A percentile compares a stretch with the other conserved stretches of the same genome.
These are phyloP conservation scores for Diplazon laetatorius DNA, from an alignment of 2,888 invertebrate genomes.

Conservation along the genomic window DNA sequence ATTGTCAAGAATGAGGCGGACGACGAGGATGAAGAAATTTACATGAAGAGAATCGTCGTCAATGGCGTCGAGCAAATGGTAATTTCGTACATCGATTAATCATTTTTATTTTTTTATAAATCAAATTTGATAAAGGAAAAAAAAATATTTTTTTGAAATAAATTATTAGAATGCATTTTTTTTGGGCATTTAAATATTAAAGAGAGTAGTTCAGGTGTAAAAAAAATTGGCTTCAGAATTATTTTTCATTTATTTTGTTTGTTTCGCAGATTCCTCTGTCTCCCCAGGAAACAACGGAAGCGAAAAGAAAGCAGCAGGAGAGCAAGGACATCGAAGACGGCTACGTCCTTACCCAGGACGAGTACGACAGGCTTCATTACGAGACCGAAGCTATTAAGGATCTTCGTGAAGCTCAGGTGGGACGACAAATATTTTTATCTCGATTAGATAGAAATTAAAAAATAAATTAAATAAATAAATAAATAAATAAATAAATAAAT, in stretches of 20 bases:
- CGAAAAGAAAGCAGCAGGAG: constrained; percentile 80
- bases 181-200: no score
- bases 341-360: constrained; percentile 85
- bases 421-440: constrained; percentile 56
- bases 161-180: no score
- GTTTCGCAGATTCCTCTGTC: constrained; percentile 68
- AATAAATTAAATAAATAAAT: background rate
- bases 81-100: constrained; percentile 23
- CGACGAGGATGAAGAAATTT: constrained; percentile 70
- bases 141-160: constrained; percentile 10
- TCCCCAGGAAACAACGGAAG: constrained; percentile 66
- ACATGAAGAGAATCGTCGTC: constrained; percentile 68
- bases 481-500: no score
- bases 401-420: constrained; percentile 85
- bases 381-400: constrained; percentile 86
- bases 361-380: constrained; percentile 85
- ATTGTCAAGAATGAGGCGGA: constrained; percentile 60
- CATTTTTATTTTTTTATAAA: no score
- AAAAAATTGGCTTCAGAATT: background rate
- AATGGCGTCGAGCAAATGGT: constrained; percentile 69
- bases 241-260: background rate
- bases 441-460: background rate
- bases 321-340: constrained; percentile 83
- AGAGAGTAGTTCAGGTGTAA: no score
- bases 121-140: background rate